Evolutionary conservation across 1,140 invertebrate species (phyloP).

Genomic region (Magallana angulata): DNA sequence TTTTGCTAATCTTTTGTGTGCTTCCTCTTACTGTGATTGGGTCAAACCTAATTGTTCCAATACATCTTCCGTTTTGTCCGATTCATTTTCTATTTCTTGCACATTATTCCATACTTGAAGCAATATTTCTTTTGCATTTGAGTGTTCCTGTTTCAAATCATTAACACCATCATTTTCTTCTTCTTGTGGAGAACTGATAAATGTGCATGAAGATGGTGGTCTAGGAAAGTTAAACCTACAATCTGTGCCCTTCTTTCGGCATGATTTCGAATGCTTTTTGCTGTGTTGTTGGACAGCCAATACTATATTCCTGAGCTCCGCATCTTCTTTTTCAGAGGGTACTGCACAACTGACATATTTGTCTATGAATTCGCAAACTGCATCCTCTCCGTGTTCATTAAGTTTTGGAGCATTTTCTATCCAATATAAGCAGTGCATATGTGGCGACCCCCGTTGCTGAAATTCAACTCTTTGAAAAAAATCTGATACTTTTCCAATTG

Average conservation of each 20-base stretch:
- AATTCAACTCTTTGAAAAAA: too few relatives aligned
- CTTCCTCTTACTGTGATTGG: not conserved
- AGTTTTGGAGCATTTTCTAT: constrained; percentile 71
- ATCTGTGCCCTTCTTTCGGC: constrained; percentile 24
- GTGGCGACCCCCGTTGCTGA: too few relatives aligned
- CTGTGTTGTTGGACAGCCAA: constrained; percentile 48
- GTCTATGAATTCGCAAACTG: constrained; percentile 50
- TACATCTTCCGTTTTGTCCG: not conserved
- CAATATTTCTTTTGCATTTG: constrained; percentile 14
- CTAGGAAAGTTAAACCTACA: too few relatives aligned
- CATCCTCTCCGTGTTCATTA: constrained; percentile 34
- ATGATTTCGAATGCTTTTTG: constrained; percentile 44
- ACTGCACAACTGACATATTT: constrained; percentile 47
- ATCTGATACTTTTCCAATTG: constrained; percentile 59
- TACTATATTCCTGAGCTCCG: constrained; percentile 41
- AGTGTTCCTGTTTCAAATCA: not conserved
- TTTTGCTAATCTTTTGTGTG: not conserved
- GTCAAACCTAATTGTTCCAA: not conserved
- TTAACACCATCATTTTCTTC: not conserved
- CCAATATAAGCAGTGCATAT: too few relatives aligned
- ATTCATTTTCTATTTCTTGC: not conserved
- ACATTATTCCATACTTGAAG: not conserved
- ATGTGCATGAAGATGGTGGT: constrained; percentile 44
- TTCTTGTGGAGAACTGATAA: constrained; percentile 24
- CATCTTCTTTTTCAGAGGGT: constrained; percentile 36